Percentiles rank a stretch among this genome's conserved stretches.
Conservation (phyloP, 2,797 vertebrate species). For the Anguilla pacifica region DNA sequence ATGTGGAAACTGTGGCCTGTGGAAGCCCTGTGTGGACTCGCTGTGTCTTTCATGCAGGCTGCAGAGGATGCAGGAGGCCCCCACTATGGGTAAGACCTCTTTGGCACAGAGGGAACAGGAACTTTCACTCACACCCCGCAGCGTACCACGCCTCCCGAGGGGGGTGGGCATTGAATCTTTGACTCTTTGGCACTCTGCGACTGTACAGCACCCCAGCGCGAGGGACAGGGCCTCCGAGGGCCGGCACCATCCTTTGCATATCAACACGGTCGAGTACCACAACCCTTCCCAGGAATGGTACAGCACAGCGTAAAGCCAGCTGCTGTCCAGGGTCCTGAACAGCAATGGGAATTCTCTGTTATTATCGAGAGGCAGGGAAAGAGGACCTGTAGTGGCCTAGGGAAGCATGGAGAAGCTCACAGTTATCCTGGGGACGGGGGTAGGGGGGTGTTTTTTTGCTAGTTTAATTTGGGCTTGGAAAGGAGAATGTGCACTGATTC, state of each 20-base stretch:
- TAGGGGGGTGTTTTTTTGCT: neutral
- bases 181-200: too few relatives aligned
- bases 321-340: neutral
- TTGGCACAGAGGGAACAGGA: neutral
- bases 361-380: neutral
- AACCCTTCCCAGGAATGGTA: neutral
- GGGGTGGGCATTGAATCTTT: too few relatives aligned
- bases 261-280: neutral
- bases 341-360: neutral
- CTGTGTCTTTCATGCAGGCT: neutral
- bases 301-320: neutral
- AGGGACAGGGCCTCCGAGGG: neutral
- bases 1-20: neutral
- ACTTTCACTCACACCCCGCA: too few relatives aligned
- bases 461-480: constrained; percentile 27
- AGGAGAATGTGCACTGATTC: constrained; percentile 17
- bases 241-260: neutral
- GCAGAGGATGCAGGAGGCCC: neutral
- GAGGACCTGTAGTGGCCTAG: neutral
- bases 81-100: neutral
- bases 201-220: neutral
- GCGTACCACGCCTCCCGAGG: neutral
- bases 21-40: neutral
- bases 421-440: neutral
- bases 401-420: neutral